Evolutionary conservation across 2,113 vertebrate genomes (phyloP), one percentile per base, ranked within the genome.

Genomic region (Bubo scandiacus): DNA sequence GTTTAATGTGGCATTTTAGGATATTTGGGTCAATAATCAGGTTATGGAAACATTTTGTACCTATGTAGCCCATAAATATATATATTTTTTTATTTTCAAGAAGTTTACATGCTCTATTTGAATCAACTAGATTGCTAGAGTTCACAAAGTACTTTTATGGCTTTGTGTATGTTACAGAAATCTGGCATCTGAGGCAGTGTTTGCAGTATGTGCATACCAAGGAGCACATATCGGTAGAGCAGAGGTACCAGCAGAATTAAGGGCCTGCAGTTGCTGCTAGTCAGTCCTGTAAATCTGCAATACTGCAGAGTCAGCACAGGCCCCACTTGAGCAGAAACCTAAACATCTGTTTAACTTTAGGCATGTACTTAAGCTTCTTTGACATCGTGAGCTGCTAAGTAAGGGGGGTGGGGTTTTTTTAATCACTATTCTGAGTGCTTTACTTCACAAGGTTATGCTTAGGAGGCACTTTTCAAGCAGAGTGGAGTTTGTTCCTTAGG

Each of bases 321-420:
- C 92, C 73, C 52, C 47, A 18, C 30, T 86, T 1, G 0, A 84
- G 80, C 73, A 87, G 74, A 91, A 94, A 79, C 40, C 73, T 84
- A 89, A 96, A 91, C 86, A 96, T 95, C 92, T 95, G 94, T 81
- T 92, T 91, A 91, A 92, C 83, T 91, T 89, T 26, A 87, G 81
- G 34, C 68, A 73, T 79, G 11, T 68, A 83, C 66, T 96, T 96
- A 93, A 91, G 68, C 83, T 72, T 14, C 80, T 91, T 81, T 94
- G 91, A 95, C 70, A 1, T 45, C 2, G 16, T 79, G 61, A 93
- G 43, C 36, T 88, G 84, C 52, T 86, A 71, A 62, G 47, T 42
- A 25, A 78, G 6, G 21, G 32, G 55, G 11, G 11, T 14, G 36
- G 49, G 7, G 49, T 89, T 75, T 10, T 96, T 92, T 68, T 57